Percentiles rank a stretch among this genome's conserved stretches.
Conservation (phyloP, 1,140 invertebrate species). For the Phortica variegata region DNA sequence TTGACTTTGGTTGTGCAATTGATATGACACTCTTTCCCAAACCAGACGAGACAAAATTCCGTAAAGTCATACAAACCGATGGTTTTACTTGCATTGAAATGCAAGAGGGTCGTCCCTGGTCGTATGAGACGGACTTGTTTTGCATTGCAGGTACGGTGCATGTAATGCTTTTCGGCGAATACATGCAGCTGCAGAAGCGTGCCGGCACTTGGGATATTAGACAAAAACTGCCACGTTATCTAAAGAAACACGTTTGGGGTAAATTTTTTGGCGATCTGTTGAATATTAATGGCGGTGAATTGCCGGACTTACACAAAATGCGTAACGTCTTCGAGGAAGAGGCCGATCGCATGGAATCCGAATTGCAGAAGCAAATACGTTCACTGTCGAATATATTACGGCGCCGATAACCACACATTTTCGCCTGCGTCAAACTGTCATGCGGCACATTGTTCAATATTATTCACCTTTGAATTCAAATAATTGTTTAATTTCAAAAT, state of each 20-base stretch:
- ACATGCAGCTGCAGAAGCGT: slow-evolving; percentile 69
- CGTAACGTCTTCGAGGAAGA: slow-evolving; percentile 65
- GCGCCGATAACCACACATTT: slow-evolving; percentile 53
- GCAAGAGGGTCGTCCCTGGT: slow-evolving; percentile 85
- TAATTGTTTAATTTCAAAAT: too few species aligned
- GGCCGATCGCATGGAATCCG: slow-evolving; percentile 59
- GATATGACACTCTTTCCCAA: slow-evolving; percentile 85
- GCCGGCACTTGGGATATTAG: slow-evolving; percentile 60
- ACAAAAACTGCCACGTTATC: slow-evolving; percentile 60
- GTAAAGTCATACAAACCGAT: slow-evolving; percentile 64
- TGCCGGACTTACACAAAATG: slow-evolving; percentile 66
- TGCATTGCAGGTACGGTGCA: slow-evolving; percentile 87
- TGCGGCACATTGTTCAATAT: too few species aligned
- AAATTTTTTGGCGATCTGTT: slow-evolving; percentile 68
- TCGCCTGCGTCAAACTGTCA: too few species aligned
- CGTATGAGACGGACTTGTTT: slow-evolving; percentile 89
- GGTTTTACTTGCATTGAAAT: slow-evolving; percentile 86
- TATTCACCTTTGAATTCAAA: too few species aligned
- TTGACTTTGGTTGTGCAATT: slow-evolving; percentile 86
- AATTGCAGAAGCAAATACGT: slow-evolving; percentile 54
- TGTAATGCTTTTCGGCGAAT: slow-evolving; percentile 81
- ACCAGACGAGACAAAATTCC: slow-evolving; percentile 77
- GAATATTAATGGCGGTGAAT: slow-evolving; percentile 67
- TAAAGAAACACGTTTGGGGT: slow-evolving; percentile 67
- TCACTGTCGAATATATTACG: slow-evolving; percentile 51